phyloP scores from a whole-genome alignment of 2,888 invertebrate species.

The Eupelmus urozonus region DNA sequence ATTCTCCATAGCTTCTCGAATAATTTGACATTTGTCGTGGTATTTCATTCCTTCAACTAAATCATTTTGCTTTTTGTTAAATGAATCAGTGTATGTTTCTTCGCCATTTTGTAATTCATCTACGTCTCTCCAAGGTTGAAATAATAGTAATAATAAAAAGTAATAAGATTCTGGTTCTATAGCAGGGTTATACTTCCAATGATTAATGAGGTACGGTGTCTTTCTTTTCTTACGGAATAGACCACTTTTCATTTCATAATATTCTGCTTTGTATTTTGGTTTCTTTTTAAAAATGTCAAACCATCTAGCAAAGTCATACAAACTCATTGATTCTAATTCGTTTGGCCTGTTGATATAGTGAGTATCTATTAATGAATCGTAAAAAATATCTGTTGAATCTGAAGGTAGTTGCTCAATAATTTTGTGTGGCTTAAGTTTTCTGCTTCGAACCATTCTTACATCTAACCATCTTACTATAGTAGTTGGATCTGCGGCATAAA shows the following conservation, averaged over 20 bases:
- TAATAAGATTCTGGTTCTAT: slow-evolving; percentile 57
- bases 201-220: slow-evolving; percentile 66
- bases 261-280: slow-evolving; percentile 2
- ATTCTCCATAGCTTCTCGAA: neutral
- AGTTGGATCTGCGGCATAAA: slow-evolving; percentile 67
- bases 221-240: slow-evolving; percentile 59
- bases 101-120: slow-evolving; percentile 51
- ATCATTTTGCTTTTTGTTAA: slow-evolving; percentile 53
- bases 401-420: slow-evolving; percentile 51
- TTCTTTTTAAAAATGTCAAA: slow-evolving; percentile 56
- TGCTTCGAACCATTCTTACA: slow-evolving; percentile 58
- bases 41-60: slow-evolving; percentile 23
- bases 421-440: slow-evolving; percentile 51
- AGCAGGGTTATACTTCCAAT: slow-evolving; percentile 61
- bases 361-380: slow-evolving; percentile 64
- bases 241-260: slow-evolving; percentile 16
- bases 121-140: slow-evolving; percentile 58
- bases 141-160: slow-evolving; percentile 57
- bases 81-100: slow-evolving; percentile 56
- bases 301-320: slow-evolving; percentile 64
- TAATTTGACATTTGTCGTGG: slow-evolving; percentile 1
- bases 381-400: slow-evolving; percentile 66
- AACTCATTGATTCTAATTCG: slow-evolving; percentile 61
- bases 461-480: slow-evolving; percentile 71
- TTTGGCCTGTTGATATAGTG: slow-evolving; percentile 66